These are phyloP conservation scores for Loris lydekkerianus DNA, from an alignment of 2,797 vertebrate genomes.

Conservation along the genomic window DNA sequence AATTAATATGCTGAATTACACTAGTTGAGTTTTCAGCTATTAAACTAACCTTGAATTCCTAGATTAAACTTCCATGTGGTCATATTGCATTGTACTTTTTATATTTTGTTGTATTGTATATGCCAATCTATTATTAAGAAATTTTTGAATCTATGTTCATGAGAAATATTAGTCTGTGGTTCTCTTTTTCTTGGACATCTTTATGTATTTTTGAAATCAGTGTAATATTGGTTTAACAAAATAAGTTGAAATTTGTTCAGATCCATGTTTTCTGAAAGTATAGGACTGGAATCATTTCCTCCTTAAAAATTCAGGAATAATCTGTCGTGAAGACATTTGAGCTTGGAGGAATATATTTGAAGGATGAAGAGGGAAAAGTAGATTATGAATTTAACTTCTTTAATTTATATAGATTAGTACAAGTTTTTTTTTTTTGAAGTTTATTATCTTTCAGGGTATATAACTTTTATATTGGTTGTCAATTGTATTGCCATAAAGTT, in stretches of 20 bases:
- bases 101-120: not conserved
- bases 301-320: not conserved
- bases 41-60: not conserved
- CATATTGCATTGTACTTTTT: not conserved
- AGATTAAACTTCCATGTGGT: not conserved
- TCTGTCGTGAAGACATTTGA: not conserved
- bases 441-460: not conserved
- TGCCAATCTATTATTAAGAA: not conserved
- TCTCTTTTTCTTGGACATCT: not conserved
- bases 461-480: not conserved
- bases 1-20: not conserved
- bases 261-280: not conserved
- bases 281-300: not conserved
- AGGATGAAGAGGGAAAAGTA: not conserved
- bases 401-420: not conserved
- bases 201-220: not conserved
- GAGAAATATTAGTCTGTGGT: not conserved
- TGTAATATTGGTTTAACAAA: not conserved
- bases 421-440: not conserved
- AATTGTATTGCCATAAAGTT: not conserved
- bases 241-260: not conserved
- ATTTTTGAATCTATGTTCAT: not conserved
- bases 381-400: not conserved
- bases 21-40: not conserved
- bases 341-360: not conserved